Evolutionary conservation across 1,140 invertebrate genomes (phyloP).

Genomic region (Nephotettix cincticeps): DNA sequence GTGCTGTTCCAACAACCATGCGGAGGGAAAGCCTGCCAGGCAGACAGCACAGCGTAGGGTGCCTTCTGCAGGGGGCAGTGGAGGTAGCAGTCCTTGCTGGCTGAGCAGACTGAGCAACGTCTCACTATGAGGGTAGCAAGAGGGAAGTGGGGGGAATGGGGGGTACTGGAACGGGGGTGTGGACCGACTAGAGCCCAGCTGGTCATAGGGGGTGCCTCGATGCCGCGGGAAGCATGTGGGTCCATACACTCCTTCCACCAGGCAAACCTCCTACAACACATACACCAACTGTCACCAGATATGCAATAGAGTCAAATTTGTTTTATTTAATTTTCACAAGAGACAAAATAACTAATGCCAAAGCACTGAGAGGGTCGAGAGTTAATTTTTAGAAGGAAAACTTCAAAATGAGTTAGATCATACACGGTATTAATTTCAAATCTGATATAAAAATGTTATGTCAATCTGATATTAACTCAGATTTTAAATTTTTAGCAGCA

Average conservation of each 20-base stretch:
- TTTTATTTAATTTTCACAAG: too few species aligned
- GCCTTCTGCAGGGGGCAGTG: slow-evolving; percentile 46
- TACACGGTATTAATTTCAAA: too few species aligned
- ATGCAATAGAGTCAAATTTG: too few species aligned
- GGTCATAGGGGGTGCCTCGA: slow-evolving; percentile 29
- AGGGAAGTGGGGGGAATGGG: slow-evolving; percentile 45
- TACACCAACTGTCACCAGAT: too few species aligned
- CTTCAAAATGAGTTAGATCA: too few species aligned
- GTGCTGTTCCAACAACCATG: slow-evolving; percentile 78
- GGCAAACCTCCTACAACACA: slow-evolving; percentile 38
- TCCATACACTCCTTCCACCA: slow-evolving; percentile 40
- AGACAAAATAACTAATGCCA: too few species aligned
- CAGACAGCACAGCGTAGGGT: slow-evolving; percentile 66
- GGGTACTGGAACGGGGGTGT: slow-evolving; percentile 51
- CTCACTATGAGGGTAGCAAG: slow-evolving; percentile 46
- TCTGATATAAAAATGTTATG: too few species aligned
- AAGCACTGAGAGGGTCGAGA: too few species aligned
- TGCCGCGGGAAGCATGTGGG: slow-evolving; percentile 28
- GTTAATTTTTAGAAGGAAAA: too few species aligned
- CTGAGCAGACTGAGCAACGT: slow-evolving; percentile 50
- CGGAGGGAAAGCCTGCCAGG: slow-evolving; percentile 76
- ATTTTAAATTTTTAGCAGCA: too few species aligned
- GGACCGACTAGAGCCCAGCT: slow-evolving; percentile 44
- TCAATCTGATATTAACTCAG: too few species aligned
- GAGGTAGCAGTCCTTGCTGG: slow-evolving; percentile 41